A percentile compares a stretch with the other conserved stretches of the same genome.
These are phyloP conservation scores for Bombus confusus DNA, from an alignment of 1,140 invertebrate species.

Conservation along the genomic window DNA sequence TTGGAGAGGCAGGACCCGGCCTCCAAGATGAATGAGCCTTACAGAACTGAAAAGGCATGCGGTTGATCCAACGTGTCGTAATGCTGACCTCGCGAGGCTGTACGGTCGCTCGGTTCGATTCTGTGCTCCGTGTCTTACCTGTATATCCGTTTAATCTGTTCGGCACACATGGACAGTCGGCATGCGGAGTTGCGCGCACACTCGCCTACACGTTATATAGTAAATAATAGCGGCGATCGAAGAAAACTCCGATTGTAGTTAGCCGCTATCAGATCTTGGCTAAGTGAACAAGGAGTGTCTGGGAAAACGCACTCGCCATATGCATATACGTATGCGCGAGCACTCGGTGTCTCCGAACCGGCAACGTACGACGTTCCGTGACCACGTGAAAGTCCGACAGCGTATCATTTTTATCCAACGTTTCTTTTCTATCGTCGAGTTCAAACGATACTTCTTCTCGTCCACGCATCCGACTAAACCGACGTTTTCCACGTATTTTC, in stretches of 20 bases:
- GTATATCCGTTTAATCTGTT: conserved; percentile 70
- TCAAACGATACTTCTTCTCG: neutral
- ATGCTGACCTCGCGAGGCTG: conserved; percentile 70
- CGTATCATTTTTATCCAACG: conserved; percentile 2
- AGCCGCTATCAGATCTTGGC: conserved; percentile 78
- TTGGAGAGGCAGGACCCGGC: conserved; percentile 63
- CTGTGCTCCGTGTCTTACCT: conserved; percentile 45
- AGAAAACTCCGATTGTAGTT: conserved; percentile 77
- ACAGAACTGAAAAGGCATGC: conserved; percentile 64
- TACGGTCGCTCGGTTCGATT: conserved; percentile 37
- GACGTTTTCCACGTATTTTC: neutral
- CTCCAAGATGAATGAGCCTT: conserved; percentile 66
- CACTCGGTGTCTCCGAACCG: conserved; percentile 44
- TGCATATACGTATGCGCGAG: conserved; percentile 26
- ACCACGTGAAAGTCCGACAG: conserved; percentile 49
- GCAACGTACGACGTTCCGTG: conserved; percentile 31
- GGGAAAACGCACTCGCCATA: conserved; percentile 75
- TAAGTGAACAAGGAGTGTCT: conserved; percentile 77
- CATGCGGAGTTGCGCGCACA: conserved; percentile 60
- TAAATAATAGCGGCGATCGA: conserved; percentile 74
- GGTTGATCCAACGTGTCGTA: conserved; percentile 73
- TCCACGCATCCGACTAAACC: too few relatives aligned
- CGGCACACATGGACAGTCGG: conserved; percentile 69
- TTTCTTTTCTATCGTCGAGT: neutral
- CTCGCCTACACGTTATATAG: conserved; percentile 74